A percentile compares a stretch with the other conserved stretches of the same genome.
These are phyloP conservation scores for Diaphora mendica DNA, from an alignment of 2,888 invertebrate genomes.

Conservation along the genomic window DNA sequence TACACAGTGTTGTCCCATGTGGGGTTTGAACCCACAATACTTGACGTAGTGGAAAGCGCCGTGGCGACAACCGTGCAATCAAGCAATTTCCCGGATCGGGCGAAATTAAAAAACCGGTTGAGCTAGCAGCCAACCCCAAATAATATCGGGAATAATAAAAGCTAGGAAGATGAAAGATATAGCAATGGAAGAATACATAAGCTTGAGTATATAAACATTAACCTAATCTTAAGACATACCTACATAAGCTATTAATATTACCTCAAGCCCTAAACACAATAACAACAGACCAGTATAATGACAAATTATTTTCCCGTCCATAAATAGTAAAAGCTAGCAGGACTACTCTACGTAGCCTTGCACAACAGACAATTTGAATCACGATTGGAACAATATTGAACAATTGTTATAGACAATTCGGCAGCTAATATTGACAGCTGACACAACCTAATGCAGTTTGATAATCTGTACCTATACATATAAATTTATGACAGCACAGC, in stretches of 20 bases:
- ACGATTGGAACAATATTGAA: slow-evolving; percentile 6
- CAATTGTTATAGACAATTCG: slow-evolving; percentile 12
- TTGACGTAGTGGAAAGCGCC: no score
- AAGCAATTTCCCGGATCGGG: no score
- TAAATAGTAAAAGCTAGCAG: neutral
- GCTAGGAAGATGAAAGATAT: no score
- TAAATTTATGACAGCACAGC: no score
- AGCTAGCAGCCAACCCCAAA: no score
- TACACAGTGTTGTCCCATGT: no score
- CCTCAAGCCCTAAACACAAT: neutral
- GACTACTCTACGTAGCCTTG: slow-evolving; percentile 22
- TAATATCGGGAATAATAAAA: no score
- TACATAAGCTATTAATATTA: neutral
- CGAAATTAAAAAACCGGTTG: no score
- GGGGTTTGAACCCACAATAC: no score
- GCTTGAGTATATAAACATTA: no score
- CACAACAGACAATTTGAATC: slow-evolving; percentile 15
- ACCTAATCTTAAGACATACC: neutral
- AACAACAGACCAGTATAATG: neutral
- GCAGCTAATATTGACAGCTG: slow-evolving; percentile 14
- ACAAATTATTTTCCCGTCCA: slow-evolving; percentile 4
- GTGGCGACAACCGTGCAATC: no score
- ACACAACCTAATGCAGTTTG: neutral
- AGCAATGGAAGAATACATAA: no score
- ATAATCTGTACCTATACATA: neutral